Conservation (phyloP, 2,888 invertebrate species). For the Mesorhabditis sp. region DNA sequence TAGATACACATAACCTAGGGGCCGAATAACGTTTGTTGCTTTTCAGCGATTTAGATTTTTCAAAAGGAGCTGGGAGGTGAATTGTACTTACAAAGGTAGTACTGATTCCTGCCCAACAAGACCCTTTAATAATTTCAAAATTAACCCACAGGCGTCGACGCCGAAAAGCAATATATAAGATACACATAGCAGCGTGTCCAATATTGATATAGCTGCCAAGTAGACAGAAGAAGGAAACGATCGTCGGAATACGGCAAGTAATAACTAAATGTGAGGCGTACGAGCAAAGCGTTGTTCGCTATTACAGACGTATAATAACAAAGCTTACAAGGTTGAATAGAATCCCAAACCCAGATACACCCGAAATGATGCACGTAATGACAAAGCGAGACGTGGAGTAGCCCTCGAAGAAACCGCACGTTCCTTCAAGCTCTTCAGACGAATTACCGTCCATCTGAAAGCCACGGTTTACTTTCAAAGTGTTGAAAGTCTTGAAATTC, state of each 20-base stretch:
- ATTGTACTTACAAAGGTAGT: not conserved
- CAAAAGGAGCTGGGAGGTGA: not conserved
- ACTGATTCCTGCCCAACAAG: too few relatives aligned
- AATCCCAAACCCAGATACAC: slow-evolving; percentile 30
- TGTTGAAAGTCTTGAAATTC: too few relatives aligned
- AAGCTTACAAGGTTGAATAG: slow-evolving; percentile 29
- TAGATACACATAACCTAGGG: not conserved
- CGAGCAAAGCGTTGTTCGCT: not conserved
- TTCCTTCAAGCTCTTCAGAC: slow-evolving; percentile 13
- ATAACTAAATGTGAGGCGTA: not conserved
- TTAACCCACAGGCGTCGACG: slow-evolving; percentile 30
- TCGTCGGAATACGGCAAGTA: slow-evolving; percentile 37
- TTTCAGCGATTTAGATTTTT: not conserved
- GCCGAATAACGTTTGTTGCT: too few relatives aligned
- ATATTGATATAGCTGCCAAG: slow-evolving; percentile 28
- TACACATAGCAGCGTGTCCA: slow-evolving; percentile 34
- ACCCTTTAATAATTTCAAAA: too few relatives aligned
- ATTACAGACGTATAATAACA: not conserved
- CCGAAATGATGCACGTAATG: slow-evolving; percentile 29
- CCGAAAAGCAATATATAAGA: slow-evolving; percentile 41
- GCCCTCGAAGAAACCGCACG: slow-evolving; percentile 39
- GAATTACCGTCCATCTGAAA: too few relatives aligned
- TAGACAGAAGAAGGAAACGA: slow-evolving; percentile 36
- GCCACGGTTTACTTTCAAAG: too few relatives aligned
- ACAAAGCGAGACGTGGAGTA: slow-evolving; percentile 34